Evolutionary conservation across 64 coral and sea anemone genomes (phyloP).

Genomic region (Stichodactyla helianthus): DNA sequence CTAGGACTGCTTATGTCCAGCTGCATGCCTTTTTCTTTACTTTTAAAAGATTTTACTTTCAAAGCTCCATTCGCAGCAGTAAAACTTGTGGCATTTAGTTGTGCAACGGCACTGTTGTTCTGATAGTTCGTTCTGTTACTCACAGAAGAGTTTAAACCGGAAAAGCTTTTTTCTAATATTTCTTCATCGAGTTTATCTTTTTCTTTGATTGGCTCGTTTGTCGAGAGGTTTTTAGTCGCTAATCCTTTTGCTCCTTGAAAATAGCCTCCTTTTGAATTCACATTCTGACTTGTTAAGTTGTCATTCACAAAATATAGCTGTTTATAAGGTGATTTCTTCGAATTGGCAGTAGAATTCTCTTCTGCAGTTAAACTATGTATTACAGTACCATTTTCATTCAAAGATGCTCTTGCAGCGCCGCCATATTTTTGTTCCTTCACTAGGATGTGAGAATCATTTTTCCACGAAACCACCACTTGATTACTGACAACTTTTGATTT

Average conservation of each 20-base stretch:
- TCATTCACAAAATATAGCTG: background rate
- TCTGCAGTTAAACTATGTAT: background rate
- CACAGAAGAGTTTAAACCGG: background rate
- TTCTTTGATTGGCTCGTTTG: background rate
- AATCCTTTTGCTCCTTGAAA: background rate
- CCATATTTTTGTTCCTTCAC: background rate
- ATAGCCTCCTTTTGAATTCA: no score
- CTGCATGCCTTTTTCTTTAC: background rate
- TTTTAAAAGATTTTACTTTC: background rate
- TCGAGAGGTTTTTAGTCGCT: background rate
- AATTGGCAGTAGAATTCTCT: background rate
- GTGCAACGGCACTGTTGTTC: background rate
- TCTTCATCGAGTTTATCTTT: background rate
- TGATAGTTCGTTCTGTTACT: background rate
- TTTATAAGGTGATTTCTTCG: background rate
- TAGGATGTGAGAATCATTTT: slow-evolving; percentile 19
- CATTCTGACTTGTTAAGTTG: background rate
- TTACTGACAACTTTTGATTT: background rate
- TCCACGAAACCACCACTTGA: background rate
- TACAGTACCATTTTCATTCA: background rate
- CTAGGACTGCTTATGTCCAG: slow-evolving; percentile 5
- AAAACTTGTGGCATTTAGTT: background rate
- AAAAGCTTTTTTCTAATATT: background rate
- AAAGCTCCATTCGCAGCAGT: background rate
- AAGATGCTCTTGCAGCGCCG: background rate